A percentile compares a stretch with the other conserved stretches of the same genome.
Evolutionary conservation across 35 echinoderm and acorn worm genomes (phyloP).

Genomic region (Strongylocentrotus purpuratus): DNA sequence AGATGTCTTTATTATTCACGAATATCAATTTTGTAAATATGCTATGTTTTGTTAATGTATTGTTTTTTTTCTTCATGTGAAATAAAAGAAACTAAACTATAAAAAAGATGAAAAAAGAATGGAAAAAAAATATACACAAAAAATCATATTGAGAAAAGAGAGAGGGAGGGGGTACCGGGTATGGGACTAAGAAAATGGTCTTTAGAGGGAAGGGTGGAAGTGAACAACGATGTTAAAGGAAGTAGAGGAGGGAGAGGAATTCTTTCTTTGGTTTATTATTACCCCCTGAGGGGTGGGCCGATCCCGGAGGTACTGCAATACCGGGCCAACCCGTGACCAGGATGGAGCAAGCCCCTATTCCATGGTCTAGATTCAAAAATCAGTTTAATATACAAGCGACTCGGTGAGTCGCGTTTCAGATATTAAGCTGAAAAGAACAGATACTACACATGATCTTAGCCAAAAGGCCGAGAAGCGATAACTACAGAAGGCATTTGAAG

Average conservation of each 20-base stretch:
- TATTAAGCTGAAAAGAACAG: slow-evolving; percentile 18
- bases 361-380: background rate
- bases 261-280: slow-evolving; percentile 13
- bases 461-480: slow-evolving; percentile 15
- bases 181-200: too few relatives aligned
- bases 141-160: too few relatives aligned
- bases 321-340: slow-evolving; percentile 3
- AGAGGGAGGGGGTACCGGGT: too few relatives aligned
- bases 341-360: slow-evolving; percentile 14
- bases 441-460: slow-evolving; percentile 17
- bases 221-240: too few relatives aligned
- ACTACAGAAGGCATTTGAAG: background rate
- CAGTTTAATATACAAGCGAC: slow-evolving; percentile 17
- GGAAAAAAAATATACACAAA: too few relatives aligned
- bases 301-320: slow-evolving; percentile 15
- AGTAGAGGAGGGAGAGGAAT: background rate
- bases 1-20: too few relatives aligned
- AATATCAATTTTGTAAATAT: too few relatives aligned
- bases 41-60: too few relatives aligned
- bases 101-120: too few relatives aligned
- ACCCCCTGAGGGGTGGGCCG: background rate
- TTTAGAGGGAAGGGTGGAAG: too few relatives aligned
- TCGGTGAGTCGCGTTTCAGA: slow-evolving; percentile 15
- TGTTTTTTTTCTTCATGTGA: too few relatives aligned
- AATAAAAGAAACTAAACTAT: too few relatives aligned